Evolutionary conservation across 2,888 invertebrate species (phyloP).

Genomic region (Blera fallax): DNA sequence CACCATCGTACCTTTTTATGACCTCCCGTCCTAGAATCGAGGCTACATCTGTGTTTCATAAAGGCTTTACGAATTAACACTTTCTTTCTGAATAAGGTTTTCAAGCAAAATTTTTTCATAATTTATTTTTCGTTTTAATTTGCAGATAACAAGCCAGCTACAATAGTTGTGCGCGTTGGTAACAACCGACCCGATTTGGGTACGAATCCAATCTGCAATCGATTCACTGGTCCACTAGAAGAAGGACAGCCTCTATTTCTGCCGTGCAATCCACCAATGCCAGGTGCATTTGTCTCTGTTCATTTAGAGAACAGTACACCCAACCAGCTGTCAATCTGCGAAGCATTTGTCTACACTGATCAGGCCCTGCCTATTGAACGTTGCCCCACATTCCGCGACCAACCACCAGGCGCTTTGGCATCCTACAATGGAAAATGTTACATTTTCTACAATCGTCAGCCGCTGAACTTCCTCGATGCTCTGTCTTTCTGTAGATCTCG

Average conservation of each 20-base stretch:
- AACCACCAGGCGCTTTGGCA: conserved; percentile 95
- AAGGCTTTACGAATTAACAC: no score
- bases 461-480: conserved; percentile 90
- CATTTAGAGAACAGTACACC: conserved; percentile 90
- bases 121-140: background rate
- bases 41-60: no score
- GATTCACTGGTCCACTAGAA: conserved; percentile 92
- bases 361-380: conserved; percentile 94
- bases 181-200: conserved; percentile 96
- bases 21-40: no score
- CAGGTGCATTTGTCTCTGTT: conserved; percentile 96
- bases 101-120: no score
- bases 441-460: conserved; percentile 95
- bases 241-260: conserved; percentile 95
- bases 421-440: conserved; percentile 98
- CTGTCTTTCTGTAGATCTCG: conserved; percentile 90
- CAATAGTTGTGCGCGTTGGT: conserved; percentile 94
- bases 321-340: conserved; percentile 93
- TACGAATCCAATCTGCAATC: conserved; percentile 95
- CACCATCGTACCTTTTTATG: no score
- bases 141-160: conserved; percentile 89
- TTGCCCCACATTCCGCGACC: conserved; percentile 95
- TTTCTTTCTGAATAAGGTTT: no score
- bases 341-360: conserved; percentile 96
- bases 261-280: conserved; percentile 97